Evolutionary conservation across 2,113 vertebrate species (phyloP), one percentile per base, ranked within the genome.

Genomic region (Meriones unguiculatus): DNA sequence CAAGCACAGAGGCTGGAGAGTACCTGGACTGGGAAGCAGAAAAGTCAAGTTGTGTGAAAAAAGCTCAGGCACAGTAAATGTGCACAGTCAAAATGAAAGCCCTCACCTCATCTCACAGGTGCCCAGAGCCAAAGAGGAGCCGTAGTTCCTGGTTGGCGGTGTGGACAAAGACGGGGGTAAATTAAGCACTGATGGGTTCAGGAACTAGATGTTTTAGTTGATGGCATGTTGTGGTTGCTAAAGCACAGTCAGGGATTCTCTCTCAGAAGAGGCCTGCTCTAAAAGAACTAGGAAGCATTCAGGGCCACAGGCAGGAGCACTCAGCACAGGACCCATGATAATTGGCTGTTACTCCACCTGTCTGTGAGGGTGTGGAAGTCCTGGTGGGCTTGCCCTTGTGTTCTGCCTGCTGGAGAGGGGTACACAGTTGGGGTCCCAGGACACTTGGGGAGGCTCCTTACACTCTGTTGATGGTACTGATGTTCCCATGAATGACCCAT

Each of bases 121-220:
- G 7, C 65, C 59, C 1, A 67, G 46, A 84, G 41, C 38, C 38
- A 13, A 75, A 52, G 72, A 57, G 1, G 30, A 41, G 89, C 28
- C 35, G 17, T 0, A 3, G 30, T 22, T 70, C 67, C 57, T 13
- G 0, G 12, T 2, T 3, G 0, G 3, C 7, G 18, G 7, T 8
- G 6, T 20, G 59, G 38, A 38, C 65, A 25, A n/a, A 28, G 24
- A 13, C 15, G 3, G 32, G 35, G 46, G 13, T n/a, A 20, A 2
- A 4, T 2, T 46, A 77, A 25, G 69, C 75, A 28, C 32, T 18
- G 22, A 17, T 57, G 72, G 32, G n/a, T 46, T 46, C 28, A 32
- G 70, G n/a, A 81, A 11, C 35, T 22, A 62, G 65, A 10, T 28
- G 59, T 15, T 69, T n/a, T 38, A 1, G 5, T 30, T 14, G 7